Percentiles rank a stretch among this genome's conserved stretches.
phyloP scores from a whole-genome alignment of 1,140 invertebrate genomes.

The Drosophila busckii region DNA sequence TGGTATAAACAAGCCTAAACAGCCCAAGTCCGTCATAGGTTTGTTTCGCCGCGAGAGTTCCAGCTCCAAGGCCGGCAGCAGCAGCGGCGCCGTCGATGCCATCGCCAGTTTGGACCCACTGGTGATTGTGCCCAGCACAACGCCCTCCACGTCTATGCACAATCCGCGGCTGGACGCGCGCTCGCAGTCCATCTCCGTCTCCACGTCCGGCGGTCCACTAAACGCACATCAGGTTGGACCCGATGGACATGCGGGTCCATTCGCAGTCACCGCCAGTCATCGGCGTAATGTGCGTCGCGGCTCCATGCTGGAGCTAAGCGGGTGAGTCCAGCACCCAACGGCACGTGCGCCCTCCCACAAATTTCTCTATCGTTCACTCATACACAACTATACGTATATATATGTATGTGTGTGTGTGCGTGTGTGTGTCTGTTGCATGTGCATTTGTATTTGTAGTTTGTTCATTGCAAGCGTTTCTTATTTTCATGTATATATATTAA shows the following conservation, averaged over 20 bases:
- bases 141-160: conserved; percentile 48
- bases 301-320: conserved; percentile 85
- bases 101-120: conserved; percentile 60
- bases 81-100: conserved; percentile 47
- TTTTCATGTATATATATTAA: not conserved
- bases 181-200: conserved; percentile 74
- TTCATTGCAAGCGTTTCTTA: not conserved
- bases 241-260: conserved; percentile 66
- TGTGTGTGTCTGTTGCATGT: conserved; percentile 13
- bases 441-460: not conserved
- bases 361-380: conserved; percentile 34
- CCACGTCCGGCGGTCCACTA: conserved; percentile 39
- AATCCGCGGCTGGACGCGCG: conserved; percentile 67
- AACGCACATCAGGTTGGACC: conserved; percentile 45
- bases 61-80: conserved; percentile 80
- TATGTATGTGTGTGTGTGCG: conserved; percentile 14
- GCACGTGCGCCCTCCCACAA: conserved; percentile 26
- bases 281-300: conserved; percentile 83
- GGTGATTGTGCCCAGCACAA: conserved; percentile 40
- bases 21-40: conserved; percentile 86
- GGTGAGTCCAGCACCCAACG: conserved; percentile 80
- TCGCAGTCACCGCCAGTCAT: conserved; percentile 80
- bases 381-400: conserved; percentile 2
- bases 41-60: conserved; percentile 84
- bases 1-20: conserved; percentile 85